Base-by-base conservation (phyloP, 2,113 vertebrate species). In the Baryphthengus martii region DNA sequence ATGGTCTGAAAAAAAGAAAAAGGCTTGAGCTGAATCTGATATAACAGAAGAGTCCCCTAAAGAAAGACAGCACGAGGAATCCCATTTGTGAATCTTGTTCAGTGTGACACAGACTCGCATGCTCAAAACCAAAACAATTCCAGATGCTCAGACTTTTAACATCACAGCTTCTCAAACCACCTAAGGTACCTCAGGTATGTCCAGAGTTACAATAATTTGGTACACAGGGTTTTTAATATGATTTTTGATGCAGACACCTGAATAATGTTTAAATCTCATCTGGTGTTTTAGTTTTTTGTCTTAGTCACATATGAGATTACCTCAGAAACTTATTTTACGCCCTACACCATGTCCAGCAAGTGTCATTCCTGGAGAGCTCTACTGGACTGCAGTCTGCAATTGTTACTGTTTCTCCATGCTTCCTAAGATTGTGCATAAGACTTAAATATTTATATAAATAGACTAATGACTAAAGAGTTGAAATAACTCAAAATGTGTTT, bases 151-250 rank as follows among this genome's bases (percentile, higher is more conserved):
- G 8, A 65, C 10, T 35, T 89, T 25, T 37, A 65, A 56, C 17
- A 20, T 17, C 7, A 35, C 10, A 15, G 6, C 56, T 77, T 68
- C 31, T 73, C 53, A 65, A 76, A 63, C 13, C 4, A 77, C 4
- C 5, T 42, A 65, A 28, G 16, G 31, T 37, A 52, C 28, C 40
- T 71, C 1, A 55, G 25, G 14, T 13, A 29, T 33, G 61, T 78
- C 20, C 71, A 24, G 19, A 9, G 13, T 62, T 52, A 70, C 7
- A 77, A 29, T 31, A 65, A 44, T 13, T 53, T 44, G 7, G 24
- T 20, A 66, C 4, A 13, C 2, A 3, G 1, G 1, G 11, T 40
- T 7, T 28, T 56, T 62, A 59, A 35, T 44, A 66, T 3, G 4
- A 49, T 65, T 81, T 88, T 50, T 70, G 25, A 61, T 20, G 39